These are phyloP conservation scores for Ophion costatus DNA, from an alignment of 2,888 invertebrate genomes.

Conservation along the genomic window DNA sequence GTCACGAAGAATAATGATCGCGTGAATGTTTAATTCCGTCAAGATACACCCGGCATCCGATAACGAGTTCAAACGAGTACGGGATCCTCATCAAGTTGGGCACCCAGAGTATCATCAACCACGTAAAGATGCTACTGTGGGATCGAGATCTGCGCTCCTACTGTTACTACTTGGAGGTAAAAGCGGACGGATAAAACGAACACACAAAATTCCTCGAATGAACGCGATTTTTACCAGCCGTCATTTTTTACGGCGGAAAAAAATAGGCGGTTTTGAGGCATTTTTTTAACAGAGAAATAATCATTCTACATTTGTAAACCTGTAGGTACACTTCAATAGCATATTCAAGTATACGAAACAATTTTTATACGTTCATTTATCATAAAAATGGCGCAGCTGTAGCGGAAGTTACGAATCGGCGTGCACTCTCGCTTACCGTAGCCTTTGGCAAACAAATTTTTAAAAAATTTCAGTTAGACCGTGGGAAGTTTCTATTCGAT, in stretches of 20 bases:
- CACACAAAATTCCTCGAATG: neutral
- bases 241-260: neutral
- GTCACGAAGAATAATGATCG: neutral
- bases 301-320: no score
- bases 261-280: no score
- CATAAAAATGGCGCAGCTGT: no score
- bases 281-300: no score
- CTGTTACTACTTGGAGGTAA: conserved; percentile 92
- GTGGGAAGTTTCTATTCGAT: no score
- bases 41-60: conserved; percentile 93
- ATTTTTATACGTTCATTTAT: no score
- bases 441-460: no score
- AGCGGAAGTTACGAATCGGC: no score
- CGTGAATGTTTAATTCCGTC: conserved; percentile 7
- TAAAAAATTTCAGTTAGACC: no score
- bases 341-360: no score
- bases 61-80: conserved; percentile 90
- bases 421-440: no score
- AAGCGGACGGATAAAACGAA: neutral
- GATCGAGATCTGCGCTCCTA: conserved; percentile 96
- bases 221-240: neutral
- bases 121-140: conserved; percentile 96
- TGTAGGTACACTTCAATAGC: no score
- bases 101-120: conserved; percentile 95
- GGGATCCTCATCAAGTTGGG: conserved; percentile 94